Percentiles rank a stretch among this genome's conserved stretches.
Evolutionary conservation across 2,888 invertebrate genomes (phyloP).

Genomic region (Macroteleia sp.): DNA sequence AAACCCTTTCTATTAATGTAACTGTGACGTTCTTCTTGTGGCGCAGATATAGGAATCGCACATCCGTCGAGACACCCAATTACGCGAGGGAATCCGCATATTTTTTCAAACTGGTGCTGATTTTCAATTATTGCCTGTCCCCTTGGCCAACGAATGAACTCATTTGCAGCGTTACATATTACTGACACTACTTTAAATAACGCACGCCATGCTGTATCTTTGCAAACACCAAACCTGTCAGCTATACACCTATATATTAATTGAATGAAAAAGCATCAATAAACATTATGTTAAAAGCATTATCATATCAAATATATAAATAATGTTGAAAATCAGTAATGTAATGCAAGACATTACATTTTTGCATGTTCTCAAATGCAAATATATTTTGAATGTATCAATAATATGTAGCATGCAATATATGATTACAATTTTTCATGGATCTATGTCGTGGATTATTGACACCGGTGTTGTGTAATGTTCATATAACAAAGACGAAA

Average conservation of each 20-base stretch:
- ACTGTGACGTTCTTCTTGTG: not conserved
- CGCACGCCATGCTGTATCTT: not conserved
- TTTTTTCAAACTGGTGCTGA: not conserved
- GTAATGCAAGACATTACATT: no score
- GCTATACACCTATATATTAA: slow-evolving; percentile 4
- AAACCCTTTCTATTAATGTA: slow-evolving; percentile 1
- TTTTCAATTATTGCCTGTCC: not conserved
- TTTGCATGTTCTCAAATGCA: no score
- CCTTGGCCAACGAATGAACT: not conserved
- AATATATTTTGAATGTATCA: no score
- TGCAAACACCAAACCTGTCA: not conserved
- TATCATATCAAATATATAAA: no score
- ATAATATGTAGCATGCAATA: no score
- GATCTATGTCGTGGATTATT: no score
- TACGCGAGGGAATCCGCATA: not conserved
- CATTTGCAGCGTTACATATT: not conserved
- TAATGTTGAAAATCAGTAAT: no score
- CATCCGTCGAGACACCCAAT: not conserved
- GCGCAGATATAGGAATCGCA: not conserved
- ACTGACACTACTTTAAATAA: not conserved
- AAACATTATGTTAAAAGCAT: no score
- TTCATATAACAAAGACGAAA: no score
- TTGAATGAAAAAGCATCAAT: no score
- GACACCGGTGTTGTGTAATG: no score
- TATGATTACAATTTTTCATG: no score